phyloP scores from a whole-genome alignment of 2,888 invertebrate genomes.

The Pegoplata infirma region DNA sequence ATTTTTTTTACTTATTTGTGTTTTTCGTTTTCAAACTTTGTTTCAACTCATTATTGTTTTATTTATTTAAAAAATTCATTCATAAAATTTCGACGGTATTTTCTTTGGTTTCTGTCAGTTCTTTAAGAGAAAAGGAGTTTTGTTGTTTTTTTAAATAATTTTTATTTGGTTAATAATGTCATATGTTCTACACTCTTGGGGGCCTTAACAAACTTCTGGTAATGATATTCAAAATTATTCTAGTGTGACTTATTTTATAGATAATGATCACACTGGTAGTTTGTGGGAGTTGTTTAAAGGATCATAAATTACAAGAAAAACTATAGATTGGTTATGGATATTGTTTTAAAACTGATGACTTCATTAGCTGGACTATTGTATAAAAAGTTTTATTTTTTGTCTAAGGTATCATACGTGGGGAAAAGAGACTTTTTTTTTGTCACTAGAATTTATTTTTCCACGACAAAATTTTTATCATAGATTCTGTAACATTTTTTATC shows the following conservation, averaged over 20 bases:
- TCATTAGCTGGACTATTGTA: slow-evolving; percentile 24
- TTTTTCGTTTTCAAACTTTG: too few relatives aligned
- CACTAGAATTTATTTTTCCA: too few relatives aligned
- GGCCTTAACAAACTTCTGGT: not conserved
- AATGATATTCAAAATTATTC: slow-evolving; percentile 48
- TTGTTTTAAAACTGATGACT: slow-evolving; percentile 33
- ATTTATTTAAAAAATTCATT: slow-evolving; percentile 35
- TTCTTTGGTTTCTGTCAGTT: not conserved
- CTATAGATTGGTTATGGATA: slow-evolving; percentile 8
- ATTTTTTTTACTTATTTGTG: not conserved
- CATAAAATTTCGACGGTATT: slow-evolving; percentile 12
- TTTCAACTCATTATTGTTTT: slow-evolving; percentile 12
- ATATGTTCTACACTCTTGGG: slow-evolving; percentile 7
- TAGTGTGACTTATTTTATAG: slow-evolving; percentile 32
- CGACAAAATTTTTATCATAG: too few relatives aligned
- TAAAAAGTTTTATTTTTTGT: too few relatives aligned
- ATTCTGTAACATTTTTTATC: too few relatives aligned
- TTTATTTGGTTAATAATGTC: slow-evolving; percentile 33
- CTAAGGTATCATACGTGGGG: too few relatives aligned
- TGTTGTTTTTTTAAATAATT: slow-evolving; percentile 11
- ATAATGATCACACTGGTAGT: not conserved
- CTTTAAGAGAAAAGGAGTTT: not conserved
- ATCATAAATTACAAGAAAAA: slow-evolving; percentile 33
- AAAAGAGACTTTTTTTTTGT: too few relatives aligned
- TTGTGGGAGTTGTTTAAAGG: not conserved